These are phyloP conservation scores for Atractosteus spatula DNA, from an alignment of 2,113 vertebrate genomes.

Conservation along the genomic window DNA sequence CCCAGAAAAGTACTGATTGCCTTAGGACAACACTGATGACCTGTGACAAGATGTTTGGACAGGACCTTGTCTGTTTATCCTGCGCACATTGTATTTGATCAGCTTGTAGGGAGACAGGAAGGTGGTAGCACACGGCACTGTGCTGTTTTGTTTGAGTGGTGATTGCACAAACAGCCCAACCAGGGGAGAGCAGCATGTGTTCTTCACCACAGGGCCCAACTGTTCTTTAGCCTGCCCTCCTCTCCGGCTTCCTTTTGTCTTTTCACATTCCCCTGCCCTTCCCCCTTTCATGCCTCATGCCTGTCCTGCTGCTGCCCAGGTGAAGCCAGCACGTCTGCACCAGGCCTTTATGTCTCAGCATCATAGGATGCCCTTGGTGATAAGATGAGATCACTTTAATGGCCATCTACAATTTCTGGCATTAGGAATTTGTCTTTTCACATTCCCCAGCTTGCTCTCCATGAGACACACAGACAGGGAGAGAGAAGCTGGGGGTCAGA, in stretches of 20 bases:
- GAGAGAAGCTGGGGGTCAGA: too few relatives aligned
- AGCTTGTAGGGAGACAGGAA: constrained; percentile 38
- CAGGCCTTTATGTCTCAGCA: neutral
- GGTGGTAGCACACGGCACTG: constrained; percentile 4
- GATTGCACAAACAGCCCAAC: constrained; percentile 23
- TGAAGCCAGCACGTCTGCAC: neutral
- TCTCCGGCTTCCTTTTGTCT: neutral
- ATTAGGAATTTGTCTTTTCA: too few relatives aligned
- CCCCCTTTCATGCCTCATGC: neutral
- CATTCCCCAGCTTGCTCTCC: too few relatives aligned
- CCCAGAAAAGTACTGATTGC: neutral
- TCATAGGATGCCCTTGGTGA: too few relatives aligned
- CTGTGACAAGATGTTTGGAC: constrained; percentile 26
- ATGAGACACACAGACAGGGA: too few relatives aligned
- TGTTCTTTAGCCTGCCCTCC: neutral
- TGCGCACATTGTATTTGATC: constrained; percentile 31
- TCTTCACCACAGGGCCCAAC: neutral
- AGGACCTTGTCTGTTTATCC: constrained; percentile 28
- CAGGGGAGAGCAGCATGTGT: neutral
- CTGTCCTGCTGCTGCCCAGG: neutral
- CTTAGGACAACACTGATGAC: constrained; percentile 2
- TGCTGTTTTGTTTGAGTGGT: constrained; percentile 12
- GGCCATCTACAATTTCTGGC: too few relatives aligned
- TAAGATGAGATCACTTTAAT: too few relatives aligned
- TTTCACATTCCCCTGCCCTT: neutral